Evolutionary conservation across 2,113 vertebrate genomes (phyloP), one percentile per base, ranked within the genome.

Genomic region (Dasyprocta punctata): DNA sequence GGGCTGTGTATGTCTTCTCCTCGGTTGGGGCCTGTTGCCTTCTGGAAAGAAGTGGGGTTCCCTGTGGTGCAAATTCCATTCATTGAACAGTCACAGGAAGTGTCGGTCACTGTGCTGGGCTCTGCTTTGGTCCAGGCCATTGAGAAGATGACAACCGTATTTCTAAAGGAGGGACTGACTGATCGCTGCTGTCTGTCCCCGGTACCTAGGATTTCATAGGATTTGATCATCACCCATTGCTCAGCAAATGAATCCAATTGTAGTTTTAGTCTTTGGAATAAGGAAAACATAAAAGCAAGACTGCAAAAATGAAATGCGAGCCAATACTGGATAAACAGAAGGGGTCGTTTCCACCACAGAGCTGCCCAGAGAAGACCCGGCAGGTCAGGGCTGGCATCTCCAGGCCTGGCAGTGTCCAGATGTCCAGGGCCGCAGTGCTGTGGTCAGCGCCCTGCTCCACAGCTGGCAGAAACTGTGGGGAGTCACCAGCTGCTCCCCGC

Each of bases 381-480:
- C 1, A 24, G 38, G 82, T 41, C 83, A 44, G 89, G 82, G 26
- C 58, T 19, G 63, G 63, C n/a, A 52, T 12, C 13, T 10, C 1
- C 13, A 16, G 24, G 52, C 44, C 58, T 22, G 1, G 86, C 0
- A 0, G 65, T 63, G 13, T 44, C 63, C 54, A 28, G 52, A 41
- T 14, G 82, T 49, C 71, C 19, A 17, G 44, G n/a, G 6, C 12
- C 36, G 13, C 3, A 8, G 56, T 33, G 75, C 77, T 75, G 89
- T 69, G 88, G 33, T 77, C 77, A 75, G 85, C 26, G 3, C 47
- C 65, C 38, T 41, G 14, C 89, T 26, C 58, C 86, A 93, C n/a
- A 52, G 94, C 82, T 93, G 97, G 77, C 41, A 71, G 89, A 95
- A 91, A 4, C 58, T 60, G 69, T 3, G 12, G 83, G 89, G 94